phyloP scores from a whole-genome alignment of 2,797 vertebrate genomes.

The Poeciliopsis presidionis region DNA sequence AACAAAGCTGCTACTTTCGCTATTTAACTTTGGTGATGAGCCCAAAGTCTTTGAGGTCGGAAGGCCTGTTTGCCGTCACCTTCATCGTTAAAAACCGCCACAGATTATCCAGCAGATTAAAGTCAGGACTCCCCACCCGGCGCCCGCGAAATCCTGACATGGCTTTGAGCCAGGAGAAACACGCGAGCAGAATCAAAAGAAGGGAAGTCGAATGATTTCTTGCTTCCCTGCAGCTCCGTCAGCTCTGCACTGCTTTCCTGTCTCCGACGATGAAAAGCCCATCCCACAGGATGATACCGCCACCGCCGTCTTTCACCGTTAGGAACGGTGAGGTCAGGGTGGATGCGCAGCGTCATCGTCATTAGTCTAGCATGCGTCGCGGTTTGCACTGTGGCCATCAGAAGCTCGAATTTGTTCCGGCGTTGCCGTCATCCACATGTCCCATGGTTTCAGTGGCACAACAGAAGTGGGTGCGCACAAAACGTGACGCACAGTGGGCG shows the following conservation, averaged over 20 bases:
- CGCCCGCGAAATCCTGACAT: neutral
- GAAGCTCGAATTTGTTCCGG: neutral
- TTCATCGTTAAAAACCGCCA: neutral
- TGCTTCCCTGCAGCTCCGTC: neutral
- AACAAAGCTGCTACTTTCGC: neutral
- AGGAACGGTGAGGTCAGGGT: neutral
- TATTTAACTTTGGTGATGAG: neutral
- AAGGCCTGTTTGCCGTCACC: neutral
- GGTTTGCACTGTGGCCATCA: neutral
- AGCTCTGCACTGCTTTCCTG: neutral
- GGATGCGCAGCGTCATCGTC: neutral
- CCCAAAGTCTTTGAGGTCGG: neutral
- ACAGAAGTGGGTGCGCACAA: too few relatives aligned
- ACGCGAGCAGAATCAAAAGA: too few relatives aligned
- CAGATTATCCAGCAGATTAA: neutral
- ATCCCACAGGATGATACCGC: neutral
- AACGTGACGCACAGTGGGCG: too few relatives aligned
- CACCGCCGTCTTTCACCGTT: neutral
- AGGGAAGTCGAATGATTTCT: neutral
- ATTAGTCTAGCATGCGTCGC: neutral
- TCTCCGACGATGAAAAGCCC: neutral
- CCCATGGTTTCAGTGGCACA: too few relatives aligned
- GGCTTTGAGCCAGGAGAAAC: neutral
- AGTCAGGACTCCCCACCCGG: neutral
- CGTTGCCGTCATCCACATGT: neutral